Base-by-base conservation (phyloP, 2,888 invertebrate genomes). In the Scaptomyza parva region DNA sequence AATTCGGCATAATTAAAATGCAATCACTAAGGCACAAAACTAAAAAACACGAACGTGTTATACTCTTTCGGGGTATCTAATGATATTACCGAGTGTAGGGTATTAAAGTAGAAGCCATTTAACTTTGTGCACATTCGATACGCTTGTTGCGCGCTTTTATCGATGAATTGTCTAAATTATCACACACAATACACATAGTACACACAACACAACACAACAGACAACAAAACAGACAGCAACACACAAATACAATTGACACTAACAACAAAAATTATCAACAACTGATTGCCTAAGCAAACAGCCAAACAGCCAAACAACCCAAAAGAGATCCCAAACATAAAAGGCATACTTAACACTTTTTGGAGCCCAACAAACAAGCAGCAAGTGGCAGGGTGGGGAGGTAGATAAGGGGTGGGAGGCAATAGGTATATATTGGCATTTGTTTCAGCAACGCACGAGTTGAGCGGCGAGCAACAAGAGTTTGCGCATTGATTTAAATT, bases 391-490 rank as follows among this genome's bases (percentile, higher is more conserved):
- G 30, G 24, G n/a, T 3, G 11, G 1, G 9, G 8, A 6, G 40
- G 24, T n/a, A 39, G 11, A 11, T 24, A 44, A n/a, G 22, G 53
- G 18, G 12, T 2, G 43, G 33, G 28, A n/a, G 40, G 47, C 61
- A 47, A 40, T 30, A 45, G 44, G n/a, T 30, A 51, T 22, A 35
- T 62, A 70, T 77, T 81, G 82, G 82, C 87, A 87, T 87, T 78
- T 82, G 82, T 82, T 82, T 86, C 85, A 81, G 87, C 73, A 74
- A 86, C 86, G 81, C 81, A 81, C 81, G 81, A 86, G 86, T 86
- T 68, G 70, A 81, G 73, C 66, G 80, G 58, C 47, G 47, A 37
- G 45, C 70, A 63, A 61, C 74, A 70, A 73, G 77, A 63, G 60
- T 68, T 80, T 68, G 80, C 73, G 75, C 87, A 86, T 86, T 86